Evolutionary conservation across 2,113 vertebrate genomes (phyloP), one percentile per base, ranked within the genome.

Genomic region (Trochalopteron elliotii): DNA sequence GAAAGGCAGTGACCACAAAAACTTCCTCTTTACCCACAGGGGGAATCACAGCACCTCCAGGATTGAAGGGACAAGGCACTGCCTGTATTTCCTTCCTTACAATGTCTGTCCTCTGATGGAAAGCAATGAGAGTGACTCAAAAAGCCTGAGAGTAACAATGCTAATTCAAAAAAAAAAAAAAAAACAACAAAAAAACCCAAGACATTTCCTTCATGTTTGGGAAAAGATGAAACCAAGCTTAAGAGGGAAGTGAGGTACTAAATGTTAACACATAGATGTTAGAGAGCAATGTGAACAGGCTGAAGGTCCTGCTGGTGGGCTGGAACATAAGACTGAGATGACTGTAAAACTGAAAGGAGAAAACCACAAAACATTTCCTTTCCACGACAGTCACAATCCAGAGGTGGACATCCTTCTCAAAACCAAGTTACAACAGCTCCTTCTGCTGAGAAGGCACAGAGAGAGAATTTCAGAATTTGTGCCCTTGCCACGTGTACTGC

Each of bases 401-500:
- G 39, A 33, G 28, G 49, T 17, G 10, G 1, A 11, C 63, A 44
- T 55, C 60, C 28, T 59, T 28, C 55, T 59, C 53, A 83, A 64
- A 64, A 64, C 5, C 10, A 24, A 15, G 20, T 23, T 15, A 30
- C 31, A 87, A 39, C 3, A 11, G 11, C 8, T 72, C 13, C 28
- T 64, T 44, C 71, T 39, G 21, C 60, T 68, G 21, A 74, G 23
- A 28, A 87, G 40, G 28, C 3, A 25, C 1, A 44, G 35, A 70
- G 55, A 30, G 47, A 50, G 35, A 60, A 35, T 33, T 70, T 42
- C 40, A 47, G 45, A 52, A 71, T 56, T 30, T 20, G 19, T 13
- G 30, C 20, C 27, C 6, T 4, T 28, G 39, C 49, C 42, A 18
- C 3, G 0, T 16, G 22, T 33, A 65, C 25, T 4, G 0, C 16